Evolutionary conservation across 1,140 invertebrate species (phyloP), one percentile per base, ranked within the genome.

Genomic region (Aphaenogaster rudis): DNA sequence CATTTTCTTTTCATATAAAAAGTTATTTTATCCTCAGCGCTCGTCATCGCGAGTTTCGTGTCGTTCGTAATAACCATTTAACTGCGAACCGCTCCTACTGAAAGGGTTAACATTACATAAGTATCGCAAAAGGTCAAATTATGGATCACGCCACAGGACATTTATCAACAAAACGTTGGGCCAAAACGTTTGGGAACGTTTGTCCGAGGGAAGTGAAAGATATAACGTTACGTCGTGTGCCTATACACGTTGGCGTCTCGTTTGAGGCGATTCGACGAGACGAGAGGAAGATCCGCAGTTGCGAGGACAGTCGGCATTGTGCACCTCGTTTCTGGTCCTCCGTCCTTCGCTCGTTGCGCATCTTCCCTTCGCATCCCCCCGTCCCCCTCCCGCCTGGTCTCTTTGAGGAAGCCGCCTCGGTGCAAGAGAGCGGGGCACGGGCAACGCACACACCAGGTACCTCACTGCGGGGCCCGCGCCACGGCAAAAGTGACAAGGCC

Each of bases 401-500:
- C 92, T 94, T 94, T 92, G 91, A 93, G 80, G 82, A 86, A 90
- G 91, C 93, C 91, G 92, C 90, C 87, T 48, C 80, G 28, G 48
- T 13, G 57, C 39, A 11, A 54, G 39, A 21, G 36, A 21, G n/a
- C 48, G 15, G 66, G n/a, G 3, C 39, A 57, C 66, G 45, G 80
- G 88, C 88, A 86, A 91, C 81, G 39, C 13, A 42, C 33, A 17
- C 21, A 64, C 61, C 21, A 69, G 81, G 52, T 91, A 90, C 87
- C 72, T 90, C 78, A 82, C 85, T 88, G 87, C 67, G 50, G 48
- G 64, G 36, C 13, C 71, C 63, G 87, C 71, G 80, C 74, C 80
- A 86, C 50, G 64, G 71, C 81, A 88, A 92, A 91, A 88, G 86
- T 91, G 87, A 93, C 88, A 88, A 92, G 86, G 82, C 88, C 79